A percentile compares a stretch with the other conserved stretches of the same genome.
Conservation (phyloP, 1,140 invertebrate species). For the Drosophila trapezifrons region DNA sequence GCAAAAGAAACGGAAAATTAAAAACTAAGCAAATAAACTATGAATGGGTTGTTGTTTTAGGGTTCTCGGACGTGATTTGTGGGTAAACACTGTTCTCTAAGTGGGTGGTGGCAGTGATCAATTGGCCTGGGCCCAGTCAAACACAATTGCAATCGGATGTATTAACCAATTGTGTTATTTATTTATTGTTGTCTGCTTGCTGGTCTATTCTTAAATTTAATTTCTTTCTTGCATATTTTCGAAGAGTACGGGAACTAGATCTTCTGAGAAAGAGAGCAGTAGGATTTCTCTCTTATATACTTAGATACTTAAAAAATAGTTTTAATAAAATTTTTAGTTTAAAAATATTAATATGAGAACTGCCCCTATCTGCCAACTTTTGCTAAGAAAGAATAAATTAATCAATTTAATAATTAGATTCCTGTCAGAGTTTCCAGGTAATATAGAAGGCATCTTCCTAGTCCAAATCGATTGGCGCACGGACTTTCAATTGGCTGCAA, state of each 20-base stretch:
- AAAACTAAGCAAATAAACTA: conserved; percentile 77
- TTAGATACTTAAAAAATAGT: background rate
- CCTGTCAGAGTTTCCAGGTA: background rate
- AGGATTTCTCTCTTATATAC: too few relatives aligned
- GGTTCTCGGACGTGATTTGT: conserved; percentile 35
- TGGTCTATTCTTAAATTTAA: background rate
- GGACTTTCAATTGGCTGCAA: conserved; percentile 39
- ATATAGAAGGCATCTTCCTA: conserved; percentile 6
- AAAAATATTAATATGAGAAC: too few relatives aligned
- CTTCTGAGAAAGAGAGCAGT: background rate
- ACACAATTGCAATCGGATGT: conserved; percentile 36
- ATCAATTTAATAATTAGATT: background rate
- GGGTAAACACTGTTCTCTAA: conserved; percentile 22
- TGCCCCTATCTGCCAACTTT: too few relatives aligned
- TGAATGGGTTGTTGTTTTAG: conserved; percentile 60
- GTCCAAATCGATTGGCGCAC: background rate
- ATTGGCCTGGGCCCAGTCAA: conserved; percentile 23
- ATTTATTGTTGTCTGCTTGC: conserved; percentile 11
- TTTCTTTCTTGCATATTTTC: background rate
- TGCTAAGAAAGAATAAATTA: too few relatives aligned
- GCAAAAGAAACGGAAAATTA: conserved; percentile 44
- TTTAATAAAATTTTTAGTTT: too few relatives aligned
- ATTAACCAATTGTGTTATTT: conserved; percentile 37
- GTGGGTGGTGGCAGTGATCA: conserved; percentile 52
- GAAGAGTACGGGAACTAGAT: too few relatives aligned